A percentile compares a stretch with the other conserved stretches of the same genome.
phyloP scores from a whole-genome alignment of 1,140 invertebrate species.

The Drosophila albomicans region DNA sequence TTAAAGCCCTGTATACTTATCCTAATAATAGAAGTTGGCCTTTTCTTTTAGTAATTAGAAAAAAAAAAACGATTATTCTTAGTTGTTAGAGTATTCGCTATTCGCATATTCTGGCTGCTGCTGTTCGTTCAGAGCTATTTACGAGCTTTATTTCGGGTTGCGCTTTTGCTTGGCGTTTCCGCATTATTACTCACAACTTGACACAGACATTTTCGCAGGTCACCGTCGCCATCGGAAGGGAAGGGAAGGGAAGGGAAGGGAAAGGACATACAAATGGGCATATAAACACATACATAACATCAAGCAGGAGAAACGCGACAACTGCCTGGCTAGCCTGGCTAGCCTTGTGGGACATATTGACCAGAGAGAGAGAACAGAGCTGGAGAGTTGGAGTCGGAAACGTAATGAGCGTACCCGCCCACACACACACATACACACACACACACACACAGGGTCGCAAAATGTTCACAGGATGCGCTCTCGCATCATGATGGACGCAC shows the following conservation, averaged over 20 bases:
- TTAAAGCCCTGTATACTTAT: too few relatives aligned
- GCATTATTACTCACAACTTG: conserved; percentile 82
- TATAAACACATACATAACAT: conserved; percentile 56
- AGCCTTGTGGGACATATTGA: conserved; percentile 28
- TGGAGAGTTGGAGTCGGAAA: conserved; percentile 25
- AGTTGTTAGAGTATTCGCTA: conserved; percentile 44
- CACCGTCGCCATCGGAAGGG: conserved; percentile 26
- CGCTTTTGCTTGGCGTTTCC: conserved; percentile 64
- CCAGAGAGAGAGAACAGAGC: conserved; percentile 1
- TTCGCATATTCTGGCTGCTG: background rate
- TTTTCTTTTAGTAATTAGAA: too few relatives aligned
- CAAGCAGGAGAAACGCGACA: conserved; percentile 55
- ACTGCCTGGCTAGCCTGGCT: conserved; percentile 62
- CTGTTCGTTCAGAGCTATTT: conserved; percentile 34
- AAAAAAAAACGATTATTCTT: too few relatives aligned
- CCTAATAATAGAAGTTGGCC: too few relatives aligned
- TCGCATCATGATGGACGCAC: conserved; percentile 35
- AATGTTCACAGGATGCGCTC: conserved; percentile 36
- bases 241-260: too few relatives aligned
- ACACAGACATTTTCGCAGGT: conserved; percentile 73
- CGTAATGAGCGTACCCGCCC: conserved; percentile 75
- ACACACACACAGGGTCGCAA: conserved; percentile 35
- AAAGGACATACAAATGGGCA: conserved; percentile 29
- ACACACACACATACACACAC: conserved; percentile 2
- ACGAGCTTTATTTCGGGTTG: conserved; percentile 58